Conservation (phyloP, 2,888 invertebrate genomes). For the Himalopsyche anomala region DNA sequence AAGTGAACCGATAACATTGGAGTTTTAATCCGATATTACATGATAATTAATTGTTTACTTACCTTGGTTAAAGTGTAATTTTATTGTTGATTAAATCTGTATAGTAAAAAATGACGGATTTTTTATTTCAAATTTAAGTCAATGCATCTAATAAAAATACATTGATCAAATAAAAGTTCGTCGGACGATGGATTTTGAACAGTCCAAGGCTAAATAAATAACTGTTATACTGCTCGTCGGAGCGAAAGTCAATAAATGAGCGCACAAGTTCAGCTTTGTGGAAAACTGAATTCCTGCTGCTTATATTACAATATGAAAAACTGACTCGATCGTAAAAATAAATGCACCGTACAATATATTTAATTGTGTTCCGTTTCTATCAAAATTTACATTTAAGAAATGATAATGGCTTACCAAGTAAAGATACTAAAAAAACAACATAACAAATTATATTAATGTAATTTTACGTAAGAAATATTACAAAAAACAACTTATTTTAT, state of each 20-base stretch:
- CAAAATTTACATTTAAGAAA: neutral
- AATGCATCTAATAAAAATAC: neutral
- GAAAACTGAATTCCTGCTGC: slow-evolving; percentile 26
- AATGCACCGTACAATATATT: slow-evolving; percentile 3
- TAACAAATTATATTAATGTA: too few species aligned
- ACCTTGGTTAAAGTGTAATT: too few species aligned
- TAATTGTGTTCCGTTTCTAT: neutral
- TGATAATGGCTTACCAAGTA: neutral
- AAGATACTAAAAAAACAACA: too few species aligned
- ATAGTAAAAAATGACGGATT: neutral
- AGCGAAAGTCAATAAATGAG: slow-evolving; percentile 50
- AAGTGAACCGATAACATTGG: too few species aligned
- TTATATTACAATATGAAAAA: slow-evolving; percentile 11
- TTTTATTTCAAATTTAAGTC: neutral
- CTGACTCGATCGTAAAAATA: slow-evolving; percentile 26
- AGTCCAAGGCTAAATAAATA: slow-evolving; percentile 50
- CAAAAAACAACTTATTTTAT: too few species aligned
- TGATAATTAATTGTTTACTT: too few species aligned
- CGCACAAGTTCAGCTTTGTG: slow-evolving; percentile 23
- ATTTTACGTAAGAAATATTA: too few species aligned
- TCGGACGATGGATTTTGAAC: slow-evolving; percentile 37
- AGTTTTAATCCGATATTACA: too few species aligned
- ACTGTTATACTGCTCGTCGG: slow-evolving; percentile 46
- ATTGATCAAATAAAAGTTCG: neutral
- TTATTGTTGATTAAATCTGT: neutral